Conservation (phyloP, 2,797 vertebrate genomes). For the Mastacembelus armatus region DNA sequence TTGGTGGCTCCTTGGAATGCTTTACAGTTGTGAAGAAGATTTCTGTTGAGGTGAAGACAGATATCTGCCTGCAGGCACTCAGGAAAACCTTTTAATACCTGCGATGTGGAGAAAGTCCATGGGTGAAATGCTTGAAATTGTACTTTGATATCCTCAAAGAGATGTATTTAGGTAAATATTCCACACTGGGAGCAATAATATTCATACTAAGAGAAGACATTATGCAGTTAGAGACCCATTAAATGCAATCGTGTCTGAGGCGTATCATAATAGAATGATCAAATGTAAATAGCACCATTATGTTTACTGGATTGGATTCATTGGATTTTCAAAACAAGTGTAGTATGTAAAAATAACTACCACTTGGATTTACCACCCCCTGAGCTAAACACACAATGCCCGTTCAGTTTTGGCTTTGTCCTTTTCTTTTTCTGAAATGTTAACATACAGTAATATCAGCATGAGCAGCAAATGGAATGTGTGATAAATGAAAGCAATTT, state of each 20-base stretch:
- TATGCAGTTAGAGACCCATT: slow-evolving; percentile 1
- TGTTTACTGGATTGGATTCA: too few relatives aligned
- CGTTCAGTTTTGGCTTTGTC: slow-evolving; percentile 7
- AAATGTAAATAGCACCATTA: not conserved
- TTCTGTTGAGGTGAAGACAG: slow-evolving; percentile 96
- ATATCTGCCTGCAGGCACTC: slow-evolving; percentile 99
- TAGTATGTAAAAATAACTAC: slow-evolving; percentile 30
- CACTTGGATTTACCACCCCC: slow-evolving; percentile 8
- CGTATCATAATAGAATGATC: not conserved
- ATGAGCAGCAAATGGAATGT: slow-evolving; percentile 6
- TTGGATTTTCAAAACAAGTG: too few relatives aligned
- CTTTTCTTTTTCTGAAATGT: slow-evolving; percentile 10
- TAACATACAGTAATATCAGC: too few relatives aligned
- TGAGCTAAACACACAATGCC: slow-evolving; percentile 10
- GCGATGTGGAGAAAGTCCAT: slow-evolving; percentile 45
- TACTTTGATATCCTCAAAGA: slow-evolving; percentile 17
- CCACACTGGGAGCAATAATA: slow-evolving; percentile 30
- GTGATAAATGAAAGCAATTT: slow-evolving; percentile 2
- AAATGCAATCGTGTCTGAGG: slow-evolving; percentile 1
- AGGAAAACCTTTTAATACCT: slow-evolving; percentile 99
- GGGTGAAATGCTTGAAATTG: slow-evolving; percentile 34
- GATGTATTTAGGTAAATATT: slow-evolving; percentile 36
- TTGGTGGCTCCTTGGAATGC: slow-evolving; percentile 96
- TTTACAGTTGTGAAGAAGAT: slow-evolving; percentile 94
- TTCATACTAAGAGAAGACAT: too few relatives aligned